Conservation (phyloP, 1,140 invertebrate genomes). For the Aphelenchoides besseyi region DNA sequence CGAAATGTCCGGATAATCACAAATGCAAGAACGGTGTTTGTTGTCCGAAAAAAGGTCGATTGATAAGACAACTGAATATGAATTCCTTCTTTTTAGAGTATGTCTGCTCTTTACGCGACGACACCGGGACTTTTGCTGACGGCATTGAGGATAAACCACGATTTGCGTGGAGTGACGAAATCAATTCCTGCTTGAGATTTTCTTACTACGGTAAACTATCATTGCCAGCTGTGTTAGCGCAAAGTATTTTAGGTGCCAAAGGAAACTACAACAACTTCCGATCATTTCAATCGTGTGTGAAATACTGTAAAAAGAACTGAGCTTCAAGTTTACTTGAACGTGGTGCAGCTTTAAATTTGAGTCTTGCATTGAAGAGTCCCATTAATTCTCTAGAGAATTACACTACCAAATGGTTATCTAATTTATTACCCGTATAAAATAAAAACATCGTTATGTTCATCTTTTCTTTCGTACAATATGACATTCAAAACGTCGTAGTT, state of each 20-base stretch:
- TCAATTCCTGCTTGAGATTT: slow-evolving; percentile 46
- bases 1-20: slow-evolving; percentile 42
- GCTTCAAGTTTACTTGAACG: not conserved
- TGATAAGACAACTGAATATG: slow-evolving; percentile 1
- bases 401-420: not conserved
- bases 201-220: slow-evolving; percentile 37
- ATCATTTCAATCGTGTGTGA: not conserved
- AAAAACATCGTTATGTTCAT: not conserved
- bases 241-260: not conserved
- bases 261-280: not conserved
- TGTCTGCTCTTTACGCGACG: slow-evolving; percentile 45
- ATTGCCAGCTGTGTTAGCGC: not conserved
- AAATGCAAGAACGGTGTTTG: slow-evolving; percentile 38
- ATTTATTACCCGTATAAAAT: not conserved
- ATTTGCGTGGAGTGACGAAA: slow-evolving; percentile 47
- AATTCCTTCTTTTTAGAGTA: slow-evolving; percentile 36
- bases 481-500: slow-evolving; percentile 26
- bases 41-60: slow-evolving; percentile 46
- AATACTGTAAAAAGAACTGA: not conserved
- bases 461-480: not conserved
- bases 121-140: slow-evolving; percentile 49
- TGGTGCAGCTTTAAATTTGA: not conserved
- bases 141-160: slow-evolving; percentile 48
- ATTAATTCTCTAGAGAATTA: too few relatives aligned
- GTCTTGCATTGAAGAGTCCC: not conserved